Evolutionary conservation across 2,113 vertebrate genomes (phyloP).

Genomic region (Aleadryas rufinucha): DNA sequence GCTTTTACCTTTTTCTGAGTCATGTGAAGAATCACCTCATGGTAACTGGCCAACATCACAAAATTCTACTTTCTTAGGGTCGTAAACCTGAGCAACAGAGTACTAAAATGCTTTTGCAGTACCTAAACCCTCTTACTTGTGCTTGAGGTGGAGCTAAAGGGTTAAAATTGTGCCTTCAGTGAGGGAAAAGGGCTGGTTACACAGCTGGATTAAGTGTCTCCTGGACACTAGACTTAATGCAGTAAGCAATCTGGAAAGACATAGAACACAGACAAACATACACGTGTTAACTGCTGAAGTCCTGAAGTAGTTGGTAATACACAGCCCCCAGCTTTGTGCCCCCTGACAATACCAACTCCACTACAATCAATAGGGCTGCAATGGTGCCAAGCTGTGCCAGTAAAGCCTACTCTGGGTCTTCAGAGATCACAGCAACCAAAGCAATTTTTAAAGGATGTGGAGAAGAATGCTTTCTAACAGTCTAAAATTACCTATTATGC

Average conservation of each 20-base stretch:
- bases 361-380: background rate
- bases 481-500: background rate
- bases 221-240: background rate
- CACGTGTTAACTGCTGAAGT: background rate
- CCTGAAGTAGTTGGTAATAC: background rate
- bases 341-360: background rate
- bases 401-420: background rate
- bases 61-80: background rate
- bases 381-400: background rate
- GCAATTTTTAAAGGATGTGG: background rate
- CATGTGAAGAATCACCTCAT: background rate
- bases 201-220: background rate
- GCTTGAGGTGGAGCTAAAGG: background rate
- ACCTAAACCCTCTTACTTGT: background rate
- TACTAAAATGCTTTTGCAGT: background rate
- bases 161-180: background rate
- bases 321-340: background rate
- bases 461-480: background rate
- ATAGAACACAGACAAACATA: background rate
- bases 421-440: background rate
- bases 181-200: background rate
- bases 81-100: background rate
- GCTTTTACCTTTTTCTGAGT: background rate
- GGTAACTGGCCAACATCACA: background rate
- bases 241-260: background rate